Evolutionary conservation across 2,888 invertebrate species (phyloP).

Genomic region (Trachelus stipa): DNA sequence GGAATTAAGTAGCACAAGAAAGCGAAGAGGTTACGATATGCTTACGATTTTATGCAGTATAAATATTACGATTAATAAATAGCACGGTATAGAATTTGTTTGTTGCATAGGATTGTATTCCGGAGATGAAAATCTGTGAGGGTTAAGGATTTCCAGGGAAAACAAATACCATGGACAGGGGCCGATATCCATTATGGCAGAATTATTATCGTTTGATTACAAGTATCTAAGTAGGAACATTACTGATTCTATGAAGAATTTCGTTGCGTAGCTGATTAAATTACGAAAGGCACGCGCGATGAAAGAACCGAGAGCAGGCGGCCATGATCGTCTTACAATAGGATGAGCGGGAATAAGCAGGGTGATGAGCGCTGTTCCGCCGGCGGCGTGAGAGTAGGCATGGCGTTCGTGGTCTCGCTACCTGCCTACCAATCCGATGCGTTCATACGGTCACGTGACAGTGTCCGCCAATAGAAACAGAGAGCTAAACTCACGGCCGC

Average conservation of each 20-base stretch:
- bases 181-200: not conserved
- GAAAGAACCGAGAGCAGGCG: not conserved
- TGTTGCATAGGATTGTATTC: not conserved
- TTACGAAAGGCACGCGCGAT: not conserved
- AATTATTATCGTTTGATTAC: not conserved
- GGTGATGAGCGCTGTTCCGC: conserved; percentile 25
- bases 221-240: not conserved
- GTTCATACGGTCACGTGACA: conserved; percentile 67
- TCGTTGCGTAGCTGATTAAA: not conserved
- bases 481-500: conserved; percentile 66
- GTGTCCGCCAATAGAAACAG: conserved; percentile 63
- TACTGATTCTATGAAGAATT: not conserved
- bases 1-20: not conserved
- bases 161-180: not conserved
- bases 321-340: conserved; percentile 2
- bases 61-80: not conserved
- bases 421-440: conserved; percentile 62
- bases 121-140: not conserved
- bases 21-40: not conserved
- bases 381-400: conserved; percentile 61
- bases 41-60: not conserved
- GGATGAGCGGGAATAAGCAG: not conserved
- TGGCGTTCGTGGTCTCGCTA: conserved; percentile 66
- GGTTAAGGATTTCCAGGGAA: not conserved
- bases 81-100: not conserved